A percentile compares a stretch with the other conserved stretches of the same genome.
Conservation (phyloP, 2,797 vertebrate species). For the Rhyacichthys aspro region DNA sequence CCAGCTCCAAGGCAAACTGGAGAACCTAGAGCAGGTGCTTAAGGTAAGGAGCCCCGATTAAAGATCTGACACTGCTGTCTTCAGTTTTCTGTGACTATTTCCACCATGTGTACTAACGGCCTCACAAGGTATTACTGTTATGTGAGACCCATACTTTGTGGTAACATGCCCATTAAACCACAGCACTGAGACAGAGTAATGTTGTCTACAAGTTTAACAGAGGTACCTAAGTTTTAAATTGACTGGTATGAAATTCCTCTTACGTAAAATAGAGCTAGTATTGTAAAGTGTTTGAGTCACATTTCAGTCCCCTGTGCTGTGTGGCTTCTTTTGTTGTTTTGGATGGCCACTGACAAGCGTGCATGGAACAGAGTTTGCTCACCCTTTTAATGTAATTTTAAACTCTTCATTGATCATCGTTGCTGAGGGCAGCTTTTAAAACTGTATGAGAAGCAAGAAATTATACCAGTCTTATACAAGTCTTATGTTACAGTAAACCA, state of each 20-base stretch:
- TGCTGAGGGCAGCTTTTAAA: constrained; percentile 54
- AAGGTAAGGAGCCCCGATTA: constrained; percentile 84
- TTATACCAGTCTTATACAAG: constrained; percentile 26
- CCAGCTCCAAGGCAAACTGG: constrained; percentile 98
- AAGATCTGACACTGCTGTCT: neutral
- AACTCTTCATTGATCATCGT: constrained; percentile 58
- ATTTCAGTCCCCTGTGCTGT: constrained; percentile 58
- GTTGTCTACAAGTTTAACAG: constrained; percentile 57
- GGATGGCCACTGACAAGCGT: constrained; percentile 66
- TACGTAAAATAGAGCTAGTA: constrained; percentile 41
- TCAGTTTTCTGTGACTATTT: constrained; percentile 11
- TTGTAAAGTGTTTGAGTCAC: constrained; percentile 51
- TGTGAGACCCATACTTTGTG: constrained; percentile 48
- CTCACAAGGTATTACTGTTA: constrained; percentile 74
- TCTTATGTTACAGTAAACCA: constrained; percentile 70
- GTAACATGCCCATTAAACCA: constrained; percentile 56
- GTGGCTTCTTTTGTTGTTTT: constrained; percentile 68
- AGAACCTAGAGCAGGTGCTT: constrained; percentile 99
- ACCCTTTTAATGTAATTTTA: constrained; percentile 71
- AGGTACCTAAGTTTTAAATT: constrained; percentile 50
- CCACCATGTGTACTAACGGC: too few species aligned
- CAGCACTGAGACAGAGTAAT: constrained; percentile 67
- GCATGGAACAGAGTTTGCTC: constrained; percentile 69
- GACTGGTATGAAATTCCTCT: constrained; percentile 63
- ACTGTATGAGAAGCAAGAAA: constrained; percentile 36